Conservation (phyloP, 2,888 invertebrate species). For the Schizaphis graminum region DNA sequence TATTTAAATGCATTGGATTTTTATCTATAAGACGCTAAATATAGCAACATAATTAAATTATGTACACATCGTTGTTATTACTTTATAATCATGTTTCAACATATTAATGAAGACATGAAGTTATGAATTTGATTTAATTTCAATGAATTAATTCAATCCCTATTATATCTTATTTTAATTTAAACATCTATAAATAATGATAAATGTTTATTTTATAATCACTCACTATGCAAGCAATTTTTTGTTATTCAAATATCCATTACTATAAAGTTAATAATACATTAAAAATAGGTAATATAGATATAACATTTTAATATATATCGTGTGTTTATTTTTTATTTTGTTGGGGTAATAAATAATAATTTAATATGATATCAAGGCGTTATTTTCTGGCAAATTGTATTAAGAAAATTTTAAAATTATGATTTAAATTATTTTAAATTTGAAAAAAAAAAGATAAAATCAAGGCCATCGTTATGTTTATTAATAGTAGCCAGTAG, state of each 20-base stretch:
- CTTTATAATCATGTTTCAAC: not conserved
- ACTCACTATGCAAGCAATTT: not conserved
- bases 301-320: too few relatives aligned
- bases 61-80: not conserved
- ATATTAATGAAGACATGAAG: not conserved
- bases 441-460: constrained; percentile 1
- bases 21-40: not conserved
- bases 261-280: not conserved
- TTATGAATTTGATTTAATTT: not conserved
- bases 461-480: not conserved
- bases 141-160: not conserved
- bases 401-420: not conserved
- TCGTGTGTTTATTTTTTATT: not conserved
- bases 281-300: not conserved
- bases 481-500: not conserved
- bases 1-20: not conserved
- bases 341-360: not conserved
- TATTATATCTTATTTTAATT: not conserved
- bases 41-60: not conserved
- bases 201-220: not conserved
- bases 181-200: not conserved
- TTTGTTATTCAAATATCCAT: not conserved
- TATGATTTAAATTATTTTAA: not conserved
- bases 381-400: not conserved
- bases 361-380: not conserved